These are phyloP conservation scores for Dusona sp. DNA, from an alignment of 2,888 invertebrate genomes.

Conservation along the genomic window DNA sequence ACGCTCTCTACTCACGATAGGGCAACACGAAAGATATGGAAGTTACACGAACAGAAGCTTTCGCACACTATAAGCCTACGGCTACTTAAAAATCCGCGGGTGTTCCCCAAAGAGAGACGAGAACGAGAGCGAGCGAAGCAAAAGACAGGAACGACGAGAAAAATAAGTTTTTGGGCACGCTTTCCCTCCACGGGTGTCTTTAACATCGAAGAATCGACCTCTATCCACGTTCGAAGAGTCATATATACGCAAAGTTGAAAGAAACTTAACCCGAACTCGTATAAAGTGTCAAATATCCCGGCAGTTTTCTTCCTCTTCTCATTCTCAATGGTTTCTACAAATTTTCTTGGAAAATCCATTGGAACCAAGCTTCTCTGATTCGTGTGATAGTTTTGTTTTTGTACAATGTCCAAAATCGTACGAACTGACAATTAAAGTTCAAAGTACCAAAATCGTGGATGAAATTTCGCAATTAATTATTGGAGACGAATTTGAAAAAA, in stretches of 20 bases:
- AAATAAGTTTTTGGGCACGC: constrained; percentile 50
- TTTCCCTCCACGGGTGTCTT: constrained; percentile 34
- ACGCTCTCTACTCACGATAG: constrained; percentile 51
- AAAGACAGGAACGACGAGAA: constrained; percentile 40
- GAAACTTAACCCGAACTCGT: neutral
- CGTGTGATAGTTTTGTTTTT: neutral
- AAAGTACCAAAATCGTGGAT: constrained; percentile 18
- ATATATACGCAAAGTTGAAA: neutral
- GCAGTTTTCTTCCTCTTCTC: constrained; percentile 24
- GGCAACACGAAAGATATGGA: neutral
- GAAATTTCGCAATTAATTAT: neutral
- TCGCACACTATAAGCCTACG: constrained; percentile 39
- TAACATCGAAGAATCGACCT: constrained; percentile 38
- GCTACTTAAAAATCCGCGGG: constrained; percentile 64
- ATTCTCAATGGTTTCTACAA: constrained; percentile 38
- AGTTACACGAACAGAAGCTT: constrained; percentile 46
- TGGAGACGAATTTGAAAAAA: neutral
- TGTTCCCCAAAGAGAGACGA: constrained; percentile 39
- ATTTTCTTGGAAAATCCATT: constrained; percentile 50
- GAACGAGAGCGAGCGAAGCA: neutral
- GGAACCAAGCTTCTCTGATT: constrained; percentile 11
- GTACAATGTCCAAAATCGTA: neutral
- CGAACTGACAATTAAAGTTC: neutral
- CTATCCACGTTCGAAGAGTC: constrained; percentile 19
- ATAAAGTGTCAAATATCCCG: constrained; percentile 60